Evolutionary conservation across 2,113 vertebrate genomes (phyloP).

Genomic region (Brienomyrus brachyistius): DNA sequence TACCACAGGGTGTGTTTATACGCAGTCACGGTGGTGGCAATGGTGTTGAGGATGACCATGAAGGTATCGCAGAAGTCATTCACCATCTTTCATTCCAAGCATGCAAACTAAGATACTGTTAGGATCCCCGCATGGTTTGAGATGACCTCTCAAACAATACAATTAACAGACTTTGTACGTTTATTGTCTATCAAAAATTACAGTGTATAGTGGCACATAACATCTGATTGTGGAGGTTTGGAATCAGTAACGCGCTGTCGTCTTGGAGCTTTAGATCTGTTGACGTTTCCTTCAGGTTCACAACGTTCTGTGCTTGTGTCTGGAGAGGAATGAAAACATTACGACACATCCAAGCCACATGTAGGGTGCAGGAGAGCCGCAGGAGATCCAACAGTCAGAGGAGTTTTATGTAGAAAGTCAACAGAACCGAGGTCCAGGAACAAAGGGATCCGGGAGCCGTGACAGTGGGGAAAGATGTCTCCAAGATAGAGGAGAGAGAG

Average conservation of each 20-base stretch:
- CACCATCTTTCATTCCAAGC: background rate
- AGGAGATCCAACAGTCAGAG: constrained; percentile 16
- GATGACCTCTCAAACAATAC: background rate
- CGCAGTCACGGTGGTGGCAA: background rate
- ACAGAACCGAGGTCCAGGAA: constrained; percentile 4
- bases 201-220: background rate
- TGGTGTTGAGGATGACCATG: background rate
- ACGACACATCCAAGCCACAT: constrained; percentile 4
- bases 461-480: constrained; percentile 22
- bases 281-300: background rate
- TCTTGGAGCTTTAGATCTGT: background rate
- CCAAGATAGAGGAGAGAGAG: no score
- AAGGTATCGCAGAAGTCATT: background rate
- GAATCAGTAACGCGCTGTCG: background rate
- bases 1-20: background rate
- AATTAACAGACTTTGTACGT: background rate
- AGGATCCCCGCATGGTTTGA: background rate
- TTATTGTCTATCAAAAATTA: background rate
- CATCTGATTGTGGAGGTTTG: background rate
- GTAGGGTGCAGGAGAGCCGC: background rate
- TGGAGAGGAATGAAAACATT: background rate
- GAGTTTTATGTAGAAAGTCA: constrained; percentile 1
- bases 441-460: constrained; percentile 32
- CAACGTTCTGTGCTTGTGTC: background rate
- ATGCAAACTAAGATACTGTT: background rate